Percentiles rank a stretch among this genome's conserved stretches.
These are phyloP conservation scores for Microplitis deprimator DNA, from an alignment of 2,888 invertebrate species.

Conservation along the genomic window DNA sequence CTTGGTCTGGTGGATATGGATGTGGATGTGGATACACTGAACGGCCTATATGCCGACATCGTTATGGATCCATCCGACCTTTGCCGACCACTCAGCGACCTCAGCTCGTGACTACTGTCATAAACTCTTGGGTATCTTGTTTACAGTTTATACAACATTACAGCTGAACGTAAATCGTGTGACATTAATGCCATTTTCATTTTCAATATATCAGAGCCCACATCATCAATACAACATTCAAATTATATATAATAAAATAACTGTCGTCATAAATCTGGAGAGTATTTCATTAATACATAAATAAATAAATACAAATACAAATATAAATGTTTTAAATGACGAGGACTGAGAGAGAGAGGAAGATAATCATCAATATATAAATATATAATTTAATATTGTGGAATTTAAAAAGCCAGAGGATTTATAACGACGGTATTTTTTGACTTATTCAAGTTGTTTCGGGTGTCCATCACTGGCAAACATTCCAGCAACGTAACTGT, in stretches of 20 bases:
- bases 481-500: slow-evolving; percentile 68
- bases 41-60: slow-evolving; percentile 19
- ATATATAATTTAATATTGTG: not conserved
- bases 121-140: slow-evolving; percentile 24
- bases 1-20: slow-evolving; percentile 12
- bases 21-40: too few species aligned
- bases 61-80: slow-evolving; percentile 35
- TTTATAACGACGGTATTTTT: slow-evolving; percentile 17
- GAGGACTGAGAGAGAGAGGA: not conserved
- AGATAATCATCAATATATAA: not conserved
- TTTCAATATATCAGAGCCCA: slow-evolving; percentile 17
- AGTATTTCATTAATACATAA: not conserved
- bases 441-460: slow-evolving; percentile 20
- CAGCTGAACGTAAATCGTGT: slow-evolving; percentile 26
- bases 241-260: slow-evolving; percentile 8
- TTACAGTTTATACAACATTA: slow-evolving; percentile 22
- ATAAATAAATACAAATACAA: not conserved
- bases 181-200: slow-evolving; percentile 28
- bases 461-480: slow-evolving; percentile 22
- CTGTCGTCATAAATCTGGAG: not conserved
- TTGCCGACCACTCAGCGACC: slow-evolving; percentile 29
- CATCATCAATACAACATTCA: slow-evolving; percentile 17
- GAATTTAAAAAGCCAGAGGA: not conserved
- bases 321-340: not conserved
- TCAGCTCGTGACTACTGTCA: slow-evolving; percentile 36